A percentile compares a stretch with the other conserved stretches of the same genome.
Conservation (phyloP, 2,888 invertebrate genomes). For the Mactromeris polynyma region DNA sequence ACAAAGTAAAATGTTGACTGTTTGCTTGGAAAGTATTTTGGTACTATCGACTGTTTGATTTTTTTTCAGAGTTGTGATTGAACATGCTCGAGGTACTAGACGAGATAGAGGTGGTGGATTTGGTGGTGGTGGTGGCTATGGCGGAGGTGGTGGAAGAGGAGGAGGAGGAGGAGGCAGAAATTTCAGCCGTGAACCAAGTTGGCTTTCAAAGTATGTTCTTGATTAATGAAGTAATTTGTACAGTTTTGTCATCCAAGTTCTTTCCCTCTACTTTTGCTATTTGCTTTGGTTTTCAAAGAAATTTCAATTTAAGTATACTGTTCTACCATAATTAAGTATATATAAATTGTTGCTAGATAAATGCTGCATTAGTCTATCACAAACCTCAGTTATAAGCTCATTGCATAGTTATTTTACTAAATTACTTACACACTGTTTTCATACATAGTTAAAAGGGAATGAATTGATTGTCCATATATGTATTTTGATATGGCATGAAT, state of each 20-base stretch:
- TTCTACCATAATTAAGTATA: too few relatives aligned
- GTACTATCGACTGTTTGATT: not conserved
- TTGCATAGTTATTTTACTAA: too few relatives aligned
- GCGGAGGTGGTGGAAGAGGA: slow-evolving; percentile 50
- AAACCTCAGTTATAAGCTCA: too few relatives aligned
- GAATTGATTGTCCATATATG: too few relatives aligned
- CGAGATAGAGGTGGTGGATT: slow-evolving; percentile 88
- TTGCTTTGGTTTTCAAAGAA: too few relatives aligned
- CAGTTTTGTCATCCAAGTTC: not conserved
- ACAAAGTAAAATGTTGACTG: too few relatives aligned
- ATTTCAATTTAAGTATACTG: too few relatives aligned
- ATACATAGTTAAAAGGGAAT: too few relatives aligned
- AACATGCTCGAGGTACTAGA: slow-evolving; percentile 92
- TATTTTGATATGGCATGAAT: too few relatives aligned
- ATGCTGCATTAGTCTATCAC: too few relatives aligned
- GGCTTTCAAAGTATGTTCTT: slow-evolving; percentile 64
- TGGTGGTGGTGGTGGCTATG: slow-evolving; percentile 60
- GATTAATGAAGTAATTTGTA: not conserved
- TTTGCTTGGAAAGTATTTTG: not conserved
- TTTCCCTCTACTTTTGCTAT: not conserved
- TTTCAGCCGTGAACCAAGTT: slow-evolving; percentile 52
- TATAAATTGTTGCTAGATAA: too few relatives aligned
- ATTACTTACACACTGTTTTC: too few relatives aligned
- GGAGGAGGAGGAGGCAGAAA: slow-evolving; percentile 39
- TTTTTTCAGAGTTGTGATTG: slow-evolving; percentile 91